Base-by-base conservation (phyloP, 1,140 invertebrate genomes). In the Hylaeus volcanicus region DNA sequence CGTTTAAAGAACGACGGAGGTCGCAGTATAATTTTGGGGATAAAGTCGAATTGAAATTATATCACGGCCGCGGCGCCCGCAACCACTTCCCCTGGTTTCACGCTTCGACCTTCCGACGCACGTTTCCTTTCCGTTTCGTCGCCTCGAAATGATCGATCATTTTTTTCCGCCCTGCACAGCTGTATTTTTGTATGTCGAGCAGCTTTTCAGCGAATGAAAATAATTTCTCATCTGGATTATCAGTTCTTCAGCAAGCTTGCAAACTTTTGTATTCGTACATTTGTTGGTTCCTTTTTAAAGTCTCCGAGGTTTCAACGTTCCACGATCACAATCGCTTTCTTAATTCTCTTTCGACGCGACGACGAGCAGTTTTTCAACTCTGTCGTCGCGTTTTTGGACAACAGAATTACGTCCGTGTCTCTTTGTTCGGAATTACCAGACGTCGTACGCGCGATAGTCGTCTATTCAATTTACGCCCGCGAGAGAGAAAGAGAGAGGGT, bases 391-490 rank as follows among this genome's bases (percentile, higher is more conserved):
- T 58, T 15, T 9, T 15, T 15, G 41, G 51, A 58, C 3, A 1
- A 45, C 51, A 8, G n/a, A 14, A 43, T 51, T 15, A 60, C 11
- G 37, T 2, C 3, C 12, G 1, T 6, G 39, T 58, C 11, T 9
- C 39, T 61, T 37, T n/a, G 37, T 51, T 58, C 66, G 45, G 48
- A 71, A 71, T 77, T 71, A 60, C 39, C 14, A 39, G n/a, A 5
- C 43, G 66, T 43, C 63, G 53, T 51, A 53, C 45, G 53, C 60
- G 43, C 63, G 65, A 77, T 78, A 77, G 64, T 73, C 76, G 61
- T 63, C 66, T 43, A 79, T 82, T 82, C 81, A 79, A 82, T 79
- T 79, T 82, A 79, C 64, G 55, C 63, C 26, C 26, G 51, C 43
- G 53, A n/a, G 72, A 45, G n/a, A 51, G 66, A 26, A 26, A 26